Evolutionary conservation across 2,888 invertebrate genomes (phyloP), one percentile per base, ranked within the genome.

Genomic region (Diaphora mendica): DNA sequence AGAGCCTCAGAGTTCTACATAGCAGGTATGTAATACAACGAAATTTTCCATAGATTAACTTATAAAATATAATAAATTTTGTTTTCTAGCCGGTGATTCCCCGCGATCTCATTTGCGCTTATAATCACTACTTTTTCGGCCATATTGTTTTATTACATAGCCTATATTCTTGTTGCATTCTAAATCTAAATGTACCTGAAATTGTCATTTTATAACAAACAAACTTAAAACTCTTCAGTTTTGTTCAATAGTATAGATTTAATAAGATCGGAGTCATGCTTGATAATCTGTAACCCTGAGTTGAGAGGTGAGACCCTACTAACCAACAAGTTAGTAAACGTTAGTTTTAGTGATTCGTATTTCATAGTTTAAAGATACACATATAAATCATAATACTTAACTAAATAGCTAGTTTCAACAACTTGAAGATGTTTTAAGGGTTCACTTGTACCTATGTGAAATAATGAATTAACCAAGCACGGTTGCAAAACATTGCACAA

Each of bases 1-100:
- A 98, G 90, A 98, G 99, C 80, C 97, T 98, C 86, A 96, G 98
- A 79, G 98, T 99, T 82, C 96, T 99, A 82, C 98, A 98, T 93
- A 97, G 97, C 96, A 98, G 97, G 99, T 99, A 94, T 71, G 85
- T 71, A 48, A 33, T 33, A 33, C 3, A 33, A 3, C 5, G 39
- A 9, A 39, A 39, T 39, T 39, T 39, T 39, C 39, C 11, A 39
- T 11, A 7, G 39, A 39, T 3, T 9, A 39, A 39, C 8, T 39
- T 39, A 5, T 39, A 33, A 33, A 33, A 33, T 33, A 33, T 33
- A 33, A 33, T 33, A 33, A 33, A 33, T 11, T 39, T 11, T 39
- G 11, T 39, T 39, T 39, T 39, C 39, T 39, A 4, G 39, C 39
- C 39, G 39, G 39, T 39, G 11, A 39, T 39, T 39, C 39, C 39